Evolutionary conservation across 2,113 vertebrate genomes (phyloP).

Genomic region (Eleginops maclovinus): DNA sequence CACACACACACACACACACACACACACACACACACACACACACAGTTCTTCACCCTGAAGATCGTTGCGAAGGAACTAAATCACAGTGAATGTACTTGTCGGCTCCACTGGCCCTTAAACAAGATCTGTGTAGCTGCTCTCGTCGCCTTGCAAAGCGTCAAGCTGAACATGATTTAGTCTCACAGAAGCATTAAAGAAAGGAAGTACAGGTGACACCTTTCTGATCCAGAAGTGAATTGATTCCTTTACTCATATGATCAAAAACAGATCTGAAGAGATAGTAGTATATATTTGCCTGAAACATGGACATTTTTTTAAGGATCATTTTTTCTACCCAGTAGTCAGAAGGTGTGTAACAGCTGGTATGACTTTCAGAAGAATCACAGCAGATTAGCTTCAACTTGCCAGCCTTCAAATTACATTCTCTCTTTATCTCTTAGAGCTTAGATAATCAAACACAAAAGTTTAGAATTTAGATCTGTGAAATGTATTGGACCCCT

Average conservation of each 20-base stretch:
- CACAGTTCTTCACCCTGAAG: conserved; percentile 47
- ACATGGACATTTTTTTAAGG: conserved; percentile 1
- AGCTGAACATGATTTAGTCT: conserved; percentile 66
- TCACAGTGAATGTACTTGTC: conserved; percentile 75
- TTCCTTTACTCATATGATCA: background rate
- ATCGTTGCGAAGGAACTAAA: conserved; percentile 70
- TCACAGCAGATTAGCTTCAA: background rate
- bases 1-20: conserved; percentile 1
- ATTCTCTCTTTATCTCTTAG: background rate
- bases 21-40: conserved; percentile 10
- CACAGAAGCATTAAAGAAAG: conserved; percentile 59
- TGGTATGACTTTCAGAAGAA: background rate
- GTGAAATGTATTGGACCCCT: conserved; percentile 28
- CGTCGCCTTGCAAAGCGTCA: conserved; percentile 47
- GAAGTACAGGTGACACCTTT: conserved; percentile 53
- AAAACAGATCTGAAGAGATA: background rate
- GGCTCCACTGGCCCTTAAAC: conserved; percentile 67
- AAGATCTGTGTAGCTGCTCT: conserved; percentile 60
- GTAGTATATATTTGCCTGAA: background rate
- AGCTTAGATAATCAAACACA: conserved; percentile 11
- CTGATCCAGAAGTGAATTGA: conserved; percentile 15
- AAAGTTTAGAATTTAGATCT: conserved; percentile 24
- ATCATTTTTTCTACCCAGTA: background rate
- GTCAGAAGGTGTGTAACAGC: background rate
- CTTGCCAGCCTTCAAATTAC: background rate